Evolutionary conservation across 2,113 vertebrate genomes (phyloP), one percentile per base, ranked within the genome.

Genomic region (Chionis minor): DNA sequence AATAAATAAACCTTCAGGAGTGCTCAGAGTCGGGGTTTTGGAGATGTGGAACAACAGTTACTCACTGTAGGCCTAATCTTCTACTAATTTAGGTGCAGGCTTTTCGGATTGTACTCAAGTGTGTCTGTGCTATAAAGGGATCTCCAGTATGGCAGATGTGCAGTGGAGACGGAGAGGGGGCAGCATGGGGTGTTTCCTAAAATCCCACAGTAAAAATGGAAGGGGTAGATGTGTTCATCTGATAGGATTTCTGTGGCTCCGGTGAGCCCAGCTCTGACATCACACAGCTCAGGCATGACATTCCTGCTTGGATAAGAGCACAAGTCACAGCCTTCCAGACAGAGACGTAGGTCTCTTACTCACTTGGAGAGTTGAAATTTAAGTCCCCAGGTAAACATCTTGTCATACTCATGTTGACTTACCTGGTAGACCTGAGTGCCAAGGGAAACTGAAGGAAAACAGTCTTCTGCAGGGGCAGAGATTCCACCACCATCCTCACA

Each of bases 221-320:
- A 45, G 22, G 4, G 13, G 24, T n/a, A 47, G 42, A 17, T 35
- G 28, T 1, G 2, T 72, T 73, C 3, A 12, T 66, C 52, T 59
- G 47, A 9, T 70, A 32, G 49, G 52, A 44, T 89, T 86, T 73
- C 51, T 78, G 8, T 90, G 71, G 12, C 15, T 86, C 35, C 15
- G 47, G 23, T 11, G 55, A 78, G 35, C 40, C 24, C 42, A 82
- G 0, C 22, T 88, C 17, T 26, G 42, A 42, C 0, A 0, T 79
- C 44, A 63, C 44, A 15, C 12, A 47, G 83, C 59, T 59, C 17
- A 74, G 27, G 19, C 0, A 0, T 33, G 80, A 33, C 4, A 1
- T 28, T 90, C 26, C 75, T 88, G 42, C 88, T 73, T 35, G 28
- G 19, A 38, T 38, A 67, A 63, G 42, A 94, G 69, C 4, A 0